Evolutionary conservation across 2,888 invertebrate genomes (phyloP).

Genomic region (Metallyticus violacea): DNA sequence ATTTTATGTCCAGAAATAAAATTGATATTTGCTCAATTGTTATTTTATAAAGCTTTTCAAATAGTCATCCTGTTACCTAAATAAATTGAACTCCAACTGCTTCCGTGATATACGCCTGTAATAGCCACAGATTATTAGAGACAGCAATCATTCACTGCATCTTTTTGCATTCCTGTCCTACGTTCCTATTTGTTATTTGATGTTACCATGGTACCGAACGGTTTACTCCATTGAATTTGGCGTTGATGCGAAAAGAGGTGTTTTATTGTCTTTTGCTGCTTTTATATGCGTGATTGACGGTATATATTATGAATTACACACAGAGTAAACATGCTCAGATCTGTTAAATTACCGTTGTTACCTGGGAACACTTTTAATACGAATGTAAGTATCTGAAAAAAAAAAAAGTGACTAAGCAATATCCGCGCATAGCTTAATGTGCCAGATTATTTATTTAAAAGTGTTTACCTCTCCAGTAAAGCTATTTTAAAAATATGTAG

Average conservation of each 20-base stretch:
- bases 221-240: not conserved
- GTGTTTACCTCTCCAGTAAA: no score
- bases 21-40: no score
- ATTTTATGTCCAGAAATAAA: no score
- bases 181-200: not conserved
- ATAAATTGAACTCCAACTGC: no score
- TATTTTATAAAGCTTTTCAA: no score
- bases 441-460: no score
- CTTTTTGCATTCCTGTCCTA: not conserved
- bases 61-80: no score
- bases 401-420: not conserved
- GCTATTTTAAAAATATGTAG: no score
- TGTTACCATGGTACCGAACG: not conserved
- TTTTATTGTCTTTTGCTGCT: not conserved
- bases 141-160: no score
- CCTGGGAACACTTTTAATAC: not conserved
- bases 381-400: not conserved
- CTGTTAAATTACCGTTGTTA: not conserved
- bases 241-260: not conserved
- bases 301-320: not conserved
- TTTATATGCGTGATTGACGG: not conserved
- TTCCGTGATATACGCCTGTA: no score
- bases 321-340: not conserved
- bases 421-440: not conserved
- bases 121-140: no score